Percentiles rank a stretch among this genome's conserved stretches.
phyloP scores from a whole-genome alignment of 2,888 invertebrate species.

The Sericinus montela region DNA sequence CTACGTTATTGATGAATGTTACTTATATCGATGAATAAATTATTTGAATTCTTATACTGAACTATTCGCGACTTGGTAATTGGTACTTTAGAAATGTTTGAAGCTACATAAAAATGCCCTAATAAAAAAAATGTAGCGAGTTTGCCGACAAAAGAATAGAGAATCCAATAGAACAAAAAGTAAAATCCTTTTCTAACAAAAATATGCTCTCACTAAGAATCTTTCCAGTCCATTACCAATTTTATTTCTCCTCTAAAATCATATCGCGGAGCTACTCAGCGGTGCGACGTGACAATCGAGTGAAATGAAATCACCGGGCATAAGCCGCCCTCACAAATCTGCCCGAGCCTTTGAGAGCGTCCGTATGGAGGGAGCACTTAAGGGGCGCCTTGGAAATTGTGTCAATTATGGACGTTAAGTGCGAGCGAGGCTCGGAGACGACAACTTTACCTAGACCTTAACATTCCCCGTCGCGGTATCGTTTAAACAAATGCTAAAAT shows the following conservation, averaged over 20 bases:
- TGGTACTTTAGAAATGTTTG: no score
- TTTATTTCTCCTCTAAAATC: conserved; percentile 70
- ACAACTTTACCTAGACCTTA: conserved; percentile 11
- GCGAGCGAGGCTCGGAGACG: conserved; percentile 36
- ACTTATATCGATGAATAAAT: no score
- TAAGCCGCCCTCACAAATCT: conserved; percentile 73
- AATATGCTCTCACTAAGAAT: conserved; percentile 43
- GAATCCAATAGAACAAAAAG: conserved; percentile 7
- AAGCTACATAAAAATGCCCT: neutral
- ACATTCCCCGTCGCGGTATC: neutral
- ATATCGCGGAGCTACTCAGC: conserved; percentile 64
- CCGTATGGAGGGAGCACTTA: conserved; percentile 61
- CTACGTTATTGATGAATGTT: no score
- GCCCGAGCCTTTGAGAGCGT: conserved; percentile 55
- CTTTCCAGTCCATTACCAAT: conserved; percentile 76
- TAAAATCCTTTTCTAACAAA: conserved; percentile 39
- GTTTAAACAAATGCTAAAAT: no score
- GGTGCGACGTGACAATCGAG: conserved; percentile 67
- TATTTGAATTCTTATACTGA: no score
- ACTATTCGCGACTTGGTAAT: no score
- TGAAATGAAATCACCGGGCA: conserved; percentile 71
- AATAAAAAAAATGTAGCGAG: neutral
- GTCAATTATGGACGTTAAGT: conserved; percentile 76
- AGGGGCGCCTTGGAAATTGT: conserved; percentile 64
- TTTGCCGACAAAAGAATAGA: neutral